Evolutionary conservation across 1,140 invertebrate genomes (phyloP).

Genomic region (Lucilia sericata): DNA sequence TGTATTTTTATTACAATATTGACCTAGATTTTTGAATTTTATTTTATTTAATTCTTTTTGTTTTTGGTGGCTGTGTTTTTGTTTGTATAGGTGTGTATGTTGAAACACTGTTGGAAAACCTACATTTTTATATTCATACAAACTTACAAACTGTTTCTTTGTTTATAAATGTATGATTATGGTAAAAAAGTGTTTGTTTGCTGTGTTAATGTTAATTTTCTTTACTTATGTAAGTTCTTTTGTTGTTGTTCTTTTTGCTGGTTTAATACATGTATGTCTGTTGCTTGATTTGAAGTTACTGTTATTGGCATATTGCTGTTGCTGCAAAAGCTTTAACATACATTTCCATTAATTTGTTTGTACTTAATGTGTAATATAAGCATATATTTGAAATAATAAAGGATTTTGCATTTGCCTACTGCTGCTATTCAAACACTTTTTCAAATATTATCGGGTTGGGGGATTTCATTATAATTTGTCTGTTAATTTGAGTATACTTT

Average conservation of each 20-base stretch:
- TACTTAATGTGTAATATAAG: no score
- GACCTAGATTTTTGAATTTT: constrained; percentile 10
- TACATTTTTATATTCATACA: neutral
- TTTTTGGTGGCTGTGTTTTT: neutral
- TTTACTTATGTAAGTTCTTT: neutral
- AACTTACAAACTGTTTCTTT: neutral
- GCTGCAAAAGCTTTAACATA: no score
- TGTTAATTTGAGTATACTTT: no score
- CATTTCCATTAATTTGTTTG: no score
- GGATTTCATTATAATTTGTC: no score
- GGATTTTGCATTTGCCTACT: no score
- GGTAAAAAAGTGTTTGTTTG: no score
- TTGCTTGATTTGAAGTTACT: neutral
- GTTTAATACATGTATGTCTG: no score
- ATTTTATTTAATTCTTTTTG: neutral
- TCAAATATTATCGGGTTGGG: no score
- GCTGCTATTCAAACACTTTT: no score
- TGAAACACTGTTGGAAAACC: neutral
- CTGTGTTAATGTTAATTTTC: neutral
- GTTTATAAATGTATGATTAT: no score
- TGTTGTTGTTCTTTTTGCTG: neutral
- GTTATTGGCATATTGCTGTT: neutral
- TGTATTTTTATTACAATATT: constrained; percentile 40
- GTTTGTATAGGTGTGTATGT: neutral
- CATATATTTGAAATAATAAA: no score